These are phyloP conservation scores for Chloropsis hardwickii DNA, from an alignment of 2,113 vertebrate genomes.

Conservation along the genomic window DNA sequence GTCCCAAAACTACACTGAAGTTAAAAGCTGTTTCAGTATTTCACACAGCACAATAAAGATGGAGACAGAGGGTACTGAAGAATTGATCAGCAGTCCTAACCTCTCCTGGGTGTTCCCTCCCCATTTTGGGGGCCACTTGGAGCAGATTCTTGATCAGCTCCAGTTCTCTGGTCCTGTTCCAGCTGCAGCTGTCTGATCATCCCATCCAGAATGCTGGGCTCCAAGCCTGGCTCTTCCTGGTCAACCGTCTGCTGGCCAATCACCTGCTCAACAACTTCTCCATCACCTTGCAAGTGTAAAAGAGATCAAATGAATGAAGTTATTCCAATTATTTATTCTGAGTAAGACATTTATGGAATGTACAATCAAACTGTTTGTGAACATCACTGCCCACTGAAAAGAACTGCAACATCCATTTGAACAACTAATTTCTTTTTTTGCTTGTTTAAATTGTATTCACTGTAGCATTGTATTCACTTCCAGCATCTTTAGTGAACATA, in stretches of 20 bases:
- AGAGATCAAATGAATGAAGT: neutral
- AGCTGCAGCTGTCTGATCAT: slow-evolving; percentile 87
- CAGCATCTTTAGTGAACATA: neutral
- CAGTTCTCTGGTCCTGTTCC: slow-evolving; percentile 79
- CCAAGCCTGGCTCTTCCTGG: slow-evolving; percentile 74
- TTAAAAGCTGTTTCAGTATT: neutral
- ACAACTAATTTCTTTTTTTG: rapidly evolving
- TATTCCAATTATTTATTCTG: neutral
- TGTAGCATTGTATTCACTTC: neutral
- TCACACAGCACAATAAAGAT: neutral
- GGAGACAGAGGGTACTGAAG: neutral
- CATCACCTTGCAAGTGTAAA: slow-evolving; percentile 81
- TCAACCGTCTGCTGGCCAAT: slow-evolving; percentile 91
- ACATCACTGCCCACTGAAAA: neutral
- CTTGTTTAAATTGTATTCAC: neutral
- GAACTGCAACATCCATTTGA: neutral
- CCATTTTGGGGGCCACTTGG: slow-evolving; percentile 37
- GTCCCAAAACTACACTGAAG: neutral
- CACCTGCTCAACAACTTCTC: slow-evolving; percentile 95
- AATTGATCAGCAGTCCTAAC: slow-evolving; percentile 58
- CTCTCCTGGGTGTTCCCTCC: slow-evolving; percentile 86
- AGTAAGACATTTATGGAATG: neutral
- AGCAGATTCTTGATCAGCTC: slow-evolving; percentile 36
- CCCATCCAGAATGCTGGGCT: slow-evolving; percentile 84
- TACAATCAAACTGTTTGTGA: neutral